phyloP scores from a whole-genome alignment of 1,140 invertebrate genomes.

The Prorops nasuta region DNA sequence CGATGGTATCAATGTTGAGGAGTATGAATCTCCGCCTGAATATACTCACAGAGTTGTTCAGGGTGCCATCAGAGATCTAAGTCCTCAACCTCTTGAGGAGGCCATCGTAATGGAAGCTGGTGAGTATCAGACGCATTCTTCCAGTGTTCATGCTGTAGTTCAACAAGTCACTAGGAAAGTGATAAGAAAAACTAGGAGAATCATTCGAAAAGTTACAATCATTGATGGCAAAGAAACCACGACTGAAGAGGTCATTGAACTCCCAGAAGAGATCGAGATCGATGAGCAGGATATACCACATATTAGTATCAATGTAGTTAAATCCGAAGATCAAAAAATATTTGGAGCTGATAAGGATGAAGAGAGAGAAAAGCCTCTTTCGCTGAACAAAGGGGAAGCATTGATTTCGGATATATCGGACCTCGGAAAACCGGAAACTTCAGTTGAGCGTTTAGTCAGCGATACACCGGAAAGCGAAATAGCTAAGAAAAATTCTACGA shows the following conservation, averaged over 20 bases:
- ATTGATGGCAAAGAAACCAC: constrained; percentile 81
- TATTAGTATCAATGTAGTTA: constrained; percentile 71
- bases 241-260: constrained; percentile 78
- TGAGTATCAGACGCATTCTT: constrained; percentile 56
- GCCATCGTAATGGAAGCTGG: constrained; percentile 36
- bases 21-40: constrained; percentile 63
- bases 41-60: constrained; percentile 55
- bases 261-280: constrained; percentile 78
- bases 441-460: background rate
- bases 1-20: constrained; percentile 63
- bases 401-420: background rate
- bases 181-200: constrained; percentile 71
- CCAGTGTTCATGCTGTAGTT: constrained; percentile 72
- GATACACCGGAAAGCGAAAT: constrained; percentile 23
- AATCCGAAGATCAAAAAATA: constrained; percentile 53
- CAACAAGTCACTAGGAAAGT: constrained; percentile 76
- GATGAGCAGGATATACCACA: constrained; percentile 72
- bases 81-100: constrained; percentile 27
- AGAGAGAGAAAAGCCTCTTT: background rate
- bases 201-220: constrained; percentile 72
- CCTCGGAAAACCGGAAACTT: background rate
- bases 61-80: constrained; percentile 35
- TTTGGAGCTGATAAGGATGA: background rate
- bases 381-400: background rate
- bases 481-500: background rate